Percentiles rank a stretch among this genome's conserved stretches.
Evolutionary conservation across 2,113 vertebrate species (phyloP).

Genomic region (Campylorhamphus procurvoides): DNA sequence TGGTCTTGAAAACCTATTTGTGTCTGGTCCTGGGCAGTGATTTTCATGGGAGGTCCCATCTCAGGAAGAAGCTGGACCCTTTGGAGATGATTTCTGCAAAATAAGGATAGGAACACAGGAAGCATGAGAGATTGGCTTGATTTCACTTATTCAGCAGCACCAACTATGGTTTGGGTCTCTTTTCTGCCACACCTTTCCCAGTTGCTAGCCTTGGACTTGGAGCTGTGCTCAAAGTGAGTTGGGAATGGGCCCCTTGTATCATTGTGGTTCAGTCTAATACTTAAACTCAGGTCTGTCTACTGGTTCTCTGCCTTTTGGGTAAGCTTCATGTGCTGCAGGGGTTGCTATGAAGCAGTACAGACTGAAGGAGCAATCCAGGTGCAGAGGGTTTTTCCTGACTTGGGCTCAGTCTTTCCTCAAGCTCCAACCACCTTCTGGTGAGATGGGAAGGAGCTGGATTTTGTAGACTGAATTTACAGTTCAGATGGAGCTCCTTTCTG

Average conservation of each 20-base stretch:
- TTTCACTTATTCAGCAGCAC: background rate
- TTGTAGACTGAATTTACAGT: background rate
- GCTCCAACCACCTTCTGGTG: background rate
- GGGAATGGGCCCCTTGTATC: fast-evolving
- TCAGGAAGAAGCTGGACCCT: background rate
- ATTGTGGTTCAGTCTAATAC: background rate
- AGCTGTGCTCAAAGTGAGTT: background rate
- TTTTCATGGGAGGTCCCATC: background rate
- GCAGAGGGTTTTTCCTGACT: background rate
- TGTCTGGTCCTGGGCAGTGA: background rate
- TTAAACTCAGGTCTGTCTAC: fast-evolving
- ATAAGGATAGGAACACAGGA: background rate
- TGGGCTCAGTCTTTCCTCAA: background rate
- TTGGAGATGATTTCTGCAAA: background rate
- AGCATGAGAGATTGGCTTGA: fast-evolving
- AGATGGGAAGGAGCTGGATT: background rate
- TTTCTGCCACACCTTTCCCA: background rate
- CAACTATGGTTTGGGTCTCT: background rate
- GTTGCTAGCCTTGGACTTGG: background rate
- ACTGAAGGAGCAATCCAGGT: background rate
- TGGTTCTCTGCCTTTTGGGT: background rate
- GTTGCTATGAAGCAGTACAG: background rate
- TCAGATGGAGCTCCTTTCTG: background rate
- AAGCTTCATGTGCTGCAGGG: background rate
- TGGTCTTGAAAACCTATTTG: background rate